A percentile compares a stretch with the other conserved stretches of the same genome.
phyloP scores from a whole-genome alignment of 2,888 invertebrate species.

The Podotricha telesiphe region DNA sequence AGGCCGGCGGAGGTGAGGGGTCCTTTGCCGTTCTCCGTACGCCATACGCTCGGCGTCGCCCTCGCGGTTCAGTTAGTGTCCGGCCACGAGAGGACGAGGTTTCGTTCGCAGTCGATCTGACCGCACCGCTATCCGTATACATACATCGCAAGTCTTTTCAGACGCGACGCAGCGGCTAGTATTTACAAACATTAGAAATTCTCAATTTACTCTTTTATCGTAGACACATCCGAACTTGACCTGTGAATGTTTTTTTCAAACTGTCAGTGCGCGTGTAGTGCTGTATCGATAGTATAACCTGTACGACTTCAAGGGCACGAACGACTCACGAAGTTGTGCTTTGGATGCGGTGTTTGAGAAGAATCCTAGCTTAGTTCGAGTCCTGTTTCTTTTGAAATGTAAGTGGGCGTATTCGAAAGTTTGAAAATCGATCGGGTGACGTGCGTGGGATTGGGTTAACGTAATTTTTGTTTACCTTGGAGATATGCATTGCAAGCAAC shows the following conservation, averaged over 20 bases:
- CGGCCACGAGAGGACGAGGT: conserved; percentile 62
- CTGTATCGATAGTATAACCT: conserved; percentile 83
- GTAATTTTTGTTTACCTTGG: conserved; percentile 84
- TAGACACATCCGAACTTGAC: conserved; percentile 73
- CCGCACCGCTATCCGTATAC: conserved; percentile 62
- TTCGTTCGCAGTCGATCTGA: conserved; percentile 56
- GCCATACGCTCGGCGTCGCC: conserved; percentile 62
- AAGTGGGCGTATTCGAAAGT: conserved; percentile 83
- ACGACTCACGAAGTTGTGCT: conserved; percentile 63
- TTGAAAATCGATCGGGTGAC: conserved; percentile 82
- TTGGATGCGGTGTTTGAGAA: conserved; percentile 67
- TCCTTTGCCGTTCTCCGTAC: conserved; percentile 54
- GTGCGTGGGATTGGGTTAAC: conserved; percentile 83
- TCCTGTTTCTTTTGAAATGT: conserved; percentile 66
- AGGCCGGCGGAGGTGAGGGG: conserved; percentile 62
- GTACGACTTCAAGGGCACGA: conserved; percentile 80
- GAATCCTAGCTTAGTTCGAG: conserved; percentile 61
- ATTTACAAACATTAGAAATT: conserved; percentile 56
- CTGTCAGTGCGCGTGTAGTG: conserved; percentile 83
- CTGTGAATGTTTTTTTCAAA: conserved; percentile 77
- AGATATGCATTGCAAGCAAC: conserved; percentile 74
- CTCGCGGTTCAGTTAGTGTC: conserved; percentile 72
- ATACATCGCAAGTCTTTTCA: conserved; percentile 60
- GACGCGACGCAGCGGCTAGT: conserved; percentile 52
- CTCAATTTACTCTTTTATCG: conserved; percentile 51